Base-by-base conservation (phyloP, 2,888 invertebrate genomes). In the Prosapia bicincta region DNA sequence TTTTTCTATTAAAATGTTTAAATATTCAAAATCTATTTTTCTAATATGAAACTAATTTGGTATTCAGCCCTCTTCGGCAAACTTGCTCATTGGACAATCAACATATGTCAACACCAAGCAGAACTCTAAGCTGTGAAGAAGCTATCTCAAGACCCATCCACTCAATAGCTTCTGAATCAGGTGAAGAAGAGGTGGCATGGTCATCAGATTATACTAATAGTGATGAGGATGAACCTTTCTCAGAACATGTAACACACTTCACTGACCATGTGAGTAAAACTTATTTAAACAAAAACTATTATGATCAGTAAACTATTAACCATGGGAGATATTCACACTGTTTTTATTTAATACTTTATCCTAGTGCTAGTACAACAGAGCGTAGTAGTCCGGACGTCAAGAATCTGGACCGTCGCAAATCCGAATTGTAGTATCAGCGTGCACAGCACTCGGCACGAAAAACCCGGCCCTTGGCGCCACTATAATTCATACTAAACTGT, bases 181-280 rank as follows among this genome's bases (percentile, higher is more conserved):
- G 88, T 79, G 91, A 91, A 81, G 94, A 94, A 82, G 92, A 92
- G 82, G 91, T 91, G 69, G 94, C 93, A 82, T 96, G 96, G 94
- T 96, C 95, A 81, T 96, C 95, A 1, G 96, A 96, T 84, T 94
- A 94, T 83, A 96, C 95, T 78, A 95, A 96, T 81, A 94, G 94
- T 79, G 96, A 95, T 79, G 96, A 96, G 79, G 96, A 96, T 82
- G 93, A 95, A 78, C 87, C 88, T 0, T 87, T 88, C 78, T 86
- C 89, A 23, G 92, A 92, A 78, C 90, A 89, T 72, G 79, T 79
- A 26, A n/a, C 30, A 26, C 54, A 54, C 54, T 54, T 54, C 20
- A 54, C 20, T 20, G 54, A 54, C 13, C 54, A 54, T 54, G 30
- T 70, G 32, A 70, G 28, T 20, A 15, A 32, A n/a, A n/a, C n/a